Conservation (phyloP, 2,888 invertebrate species). For the Phalera bucephala region DNA sequence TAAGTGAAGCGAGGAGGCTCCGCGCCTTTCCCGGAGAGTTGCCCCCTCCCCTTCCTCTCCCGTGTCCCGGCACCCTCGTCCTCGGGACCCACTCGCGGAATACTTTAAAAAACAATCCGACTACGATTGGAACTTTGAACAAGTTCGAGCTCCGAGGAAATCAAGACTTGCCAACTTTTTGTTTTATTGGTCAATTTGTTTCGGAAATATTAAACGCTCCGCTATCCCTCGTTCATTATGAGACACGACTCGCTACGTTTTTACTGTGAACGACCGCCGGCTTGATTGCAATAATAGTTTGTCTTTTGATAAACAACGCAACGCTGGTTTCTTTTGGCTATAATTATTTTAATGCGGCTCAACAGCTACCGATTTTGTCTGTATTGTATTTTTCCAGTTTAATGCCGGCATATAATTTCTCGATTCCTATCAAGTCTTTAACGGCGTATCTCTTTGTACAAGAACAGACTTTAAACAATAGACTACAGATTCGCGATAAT, state of each 20-base stretch:
- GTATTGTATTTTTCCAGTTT: neutral
- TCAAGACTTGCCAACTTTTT: slow-evolving; percentile 61
- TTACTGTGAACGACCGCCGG: slow-evolving; percentile 11
- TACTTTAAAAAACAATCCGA: slow-evolving; percentile 69
- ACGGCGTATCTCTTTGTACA: no score
- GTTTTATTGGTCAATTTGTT: slow-evolving; percentile 68
- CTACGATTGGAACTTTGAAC: slow-evolving; percentile 58
- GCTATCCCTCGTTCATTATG: slow-evolving; percentile 34
- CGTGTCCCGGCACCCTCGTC: slow-evolving; percentile 11
- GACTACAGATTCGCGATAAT: no score
- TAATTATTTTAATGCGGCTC: no score
- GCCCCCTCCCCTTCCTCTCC: slow-evolving; percentile 16
- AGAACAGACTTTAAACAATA: no score
- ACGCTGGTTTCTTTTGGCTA: no score
- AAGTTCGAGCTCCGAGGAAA: slow-evolving; percentile 61
- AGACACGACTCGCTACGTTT: slow-evolving; percentile 13
- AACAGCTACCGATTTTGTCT: no score
- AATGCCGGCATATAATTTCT: neutral
- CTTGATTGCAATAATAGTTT: slow-evolving; percentile 30
- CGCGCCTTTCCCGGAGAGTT: no score
- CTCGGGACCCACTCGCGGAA: slow-evolving; percentile 40
- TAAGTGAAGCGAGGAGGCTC: slow-evolving; percentile 25
- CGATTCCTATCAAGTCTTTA: no score
- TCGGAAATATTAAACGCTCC: slow-evolving; percentile 52
- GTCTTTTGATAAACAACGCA: no score